Base-by-base conservation (phyloP, 2,888 invertebrate genomes). In the Drosophila recens region DNA sequence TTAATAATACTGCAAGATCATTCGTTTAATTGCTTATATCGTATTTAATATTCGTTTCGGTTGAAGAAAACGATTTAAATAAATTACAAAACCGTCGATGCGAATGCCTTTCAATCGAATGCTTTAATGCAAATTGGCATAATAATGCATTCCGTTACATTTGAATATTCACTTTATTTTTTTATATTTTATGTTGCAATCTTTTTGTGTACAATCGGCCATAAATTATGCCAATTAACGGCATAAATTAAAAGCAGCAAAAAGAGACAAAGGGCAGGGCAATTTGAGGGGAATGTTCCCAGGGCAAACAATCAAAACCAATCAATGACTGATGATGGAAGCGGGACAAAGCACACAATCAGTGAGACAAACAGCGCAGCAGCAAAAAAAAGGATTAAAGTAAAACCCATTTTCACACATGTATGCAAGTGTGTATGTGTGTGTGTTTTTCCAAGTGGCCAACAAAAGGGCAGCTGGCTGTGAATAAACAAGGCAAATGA, bases 401-500 rank as follows among this genome's bases (percentile, higher is more conserved):
- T 87, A 73, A 84, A 90, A 81, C 68, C 80, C 88, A 89, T 90
- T 90, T 87, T 71, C 57, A 43, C 64, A 49, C 53, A 10, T 63
- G 15, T 52, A n/a, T 46, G 27, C 27, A 23, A 45, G 30, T 45
- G 13, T 34, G 15, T 57, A 20, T 48, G 59, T 58, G 58, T 43
- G 27, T 45, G 59, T 54, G 58, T 43, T 59, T 61, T 69, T 82
- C 83, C 83, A 75, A 80, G 87, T 87, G 90, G 80, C 90, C 82
- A 81, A 86, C 87, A 87, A 87, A 85, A 77, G 82, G 87, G 66
- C 82, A 82, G 72, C 79, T 79, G 85, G 73, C 87, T 84, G 83
- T 84, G 80, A 79, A 82, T 81, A 90, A 86, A 87, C 90, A 89
- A 81, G 79, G 69, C 90, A 91, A 91, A 91, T 90, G 91, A 91